Base-by-base conservation (phyloP, 1,140 invertebrate species). In the Procambarus clarkii region DNA sequence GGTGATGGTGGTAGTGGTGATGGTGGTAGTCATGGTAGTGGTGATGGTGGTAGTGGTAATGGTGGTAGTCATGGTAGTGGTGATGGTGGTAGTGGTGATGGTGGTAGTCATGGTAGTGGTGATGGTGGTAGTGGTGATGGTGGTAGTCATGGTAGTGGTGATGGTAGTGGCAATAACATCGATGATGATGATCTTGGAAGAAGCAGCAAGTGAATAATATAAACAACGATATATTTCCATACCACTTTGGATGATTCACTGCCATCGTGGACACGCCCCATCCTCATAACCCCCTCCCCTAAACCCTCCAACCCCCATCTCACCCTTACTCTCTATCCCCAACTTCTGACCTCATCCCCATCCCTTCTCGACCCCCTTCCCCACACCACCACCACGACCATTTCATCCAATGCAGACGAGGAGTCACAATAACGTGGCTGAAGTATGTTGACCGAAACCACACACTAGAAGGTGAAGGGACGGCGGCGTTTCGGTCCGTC, bases 1-100 rank as follows among this genome's bases (percentile, higher is more conserved):
- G 74, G n/a, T 77, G 74, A 18, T 77, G 74, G 74, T 77, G 74
- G n/a, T 77, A 45, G 74, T 77, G 74, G 74, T 69, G 64, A 69
- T 69, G n/a, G 64, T 69, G 64, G 64, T 69, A 1, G 13, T 69
- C 13, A 69, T n/a, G n/a, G 64, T 69, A n/a, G n/a, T 69, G 64
- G 64, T 69, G 64, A 15, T 13, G 13, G n/a, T 13, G 13, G 64
- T 15, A 15, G 13, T n/a, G 13, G 64, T 69, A 1, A 13, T 69
- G 13, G 13, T 69, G n/a, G n/a, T 69, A 1, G 64, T 13, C 13
- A 15, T 69, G 64, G 64, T 69, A n/a, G 13, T 69, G 13, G 64
- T n/a, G 64, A n/a, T 69, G 64, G 64, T 69, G 64, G 34, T 34
- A 34, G 34, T 34, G 34, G 34, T 34, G 34, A 34, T 34, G 34